Evolutionary conservation across 2,113 vertebrate species (phyloP).

Genomic region (Mugil cephalus): DNA sequence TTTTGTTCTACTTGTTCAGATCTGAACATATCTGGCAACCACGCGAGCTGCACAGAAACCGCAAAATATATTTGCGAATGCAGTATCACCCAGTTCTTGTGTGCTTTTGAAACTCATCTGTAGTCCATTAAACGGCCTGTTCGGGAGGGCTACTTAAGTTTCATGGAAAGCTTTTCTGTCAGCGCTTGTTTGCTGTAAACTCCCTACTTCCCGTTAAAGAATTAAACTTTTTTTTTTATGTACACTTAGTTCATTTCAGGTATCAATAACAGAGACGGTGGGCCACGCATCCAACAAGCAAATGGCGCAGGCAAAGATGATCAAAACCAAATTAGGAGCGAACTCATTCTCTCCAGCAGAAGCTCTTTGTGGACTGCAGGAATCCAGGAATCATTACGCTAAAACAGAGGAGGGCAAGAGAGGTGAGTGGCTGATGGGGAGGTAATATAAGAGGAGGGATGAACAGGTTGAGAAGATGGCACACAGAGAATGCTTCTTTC

Average conservation of each 20-base stretch:
- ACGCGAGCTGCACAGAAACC: conserved; percentile 14
- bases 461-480: conserved; percentile 40
- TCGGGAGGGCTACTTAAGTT: conserved; percentile 44
- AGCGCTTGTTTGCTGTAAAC: conserved; percentile 52
- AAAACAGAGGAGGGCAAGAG: conserved; percentile 55
- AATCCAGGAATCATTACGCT: conserved; percentile 75
- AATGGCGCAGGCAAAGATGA: conserved; percentile 59
- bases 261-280: conserved; percentile 48
- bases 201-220: conserved; percentile 20
- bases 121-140: conserved; percentile 56
- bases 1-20: conserved; percentile 7
- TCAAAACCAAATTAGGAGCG: conserved; percentile 78
- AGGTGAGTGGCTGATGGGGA: conserved; percentile 52
- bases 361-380: conserved; percentile 77
- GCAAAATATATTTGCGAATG: conserved; percentile 48
- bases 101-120: conserved; percentile 60
- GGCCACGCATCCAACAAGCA: conserved; percentile 54
- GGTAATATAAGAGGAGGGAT: conserved; percentile 51
- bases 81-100: conserved; percentile 36
- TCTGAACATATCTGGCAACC: conserved; percentile 4
- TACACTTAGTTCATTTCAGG: conserved; percentile 42
- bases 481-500: conserved; percentile 34
- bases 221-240: conserved; percentile 32
- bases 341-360: conserved; percentile 77
- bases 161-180: conserved; percentile 52